phyloP scores from a whole-genome alignment of 2,113 vertebrate genomes.

The Pogonocichla stellata region DNA sequence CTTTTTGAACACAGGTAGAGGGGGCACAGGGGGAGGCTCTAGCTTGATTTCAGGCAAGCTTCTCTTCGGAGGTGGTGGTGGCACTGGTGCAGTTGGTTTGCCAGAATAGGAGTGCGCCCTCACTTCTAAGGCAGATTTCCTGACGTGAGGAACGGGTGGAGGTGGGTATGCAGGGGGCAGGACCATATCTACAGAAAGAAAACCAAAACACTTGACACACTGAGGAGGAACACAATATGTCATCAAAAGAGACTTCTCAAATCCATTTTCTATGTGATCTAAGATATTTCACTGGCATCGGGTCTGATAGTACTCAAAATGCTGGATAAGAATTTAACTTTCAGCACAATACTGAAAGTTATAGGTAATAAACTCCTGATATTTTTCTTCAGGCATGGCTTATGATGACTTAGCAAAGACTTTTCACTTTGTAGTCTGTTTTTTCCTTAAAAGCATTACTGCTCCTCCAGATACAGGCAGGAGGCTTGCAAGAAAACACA shows the following conservation, averaged over 20 bases:
- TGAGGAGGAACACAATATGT: neutral
- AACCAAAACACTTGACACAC: neutral
- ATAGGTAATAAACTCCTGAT: neutral
- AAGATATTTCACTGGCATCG: neutral
- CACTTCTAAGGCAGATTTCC: slow-evolving; percentile 25
- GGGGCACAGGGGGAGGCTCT: neutral
- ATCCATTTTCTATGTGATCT: neutral
- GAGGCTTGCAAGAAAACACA: neutral
- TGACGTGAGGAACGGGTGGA: slow-evolving; percentile 80
- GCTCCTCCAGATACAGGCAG: neutral
- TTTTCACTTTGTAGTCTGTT: neutral
- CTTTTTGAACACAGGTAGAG: slow-evolving; percentile 48
- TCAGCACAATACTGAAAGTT: neutral
- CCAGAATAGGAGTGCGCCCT: slow-evolving; percentile 61
- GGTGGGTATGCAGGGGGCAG: slow-evolving; percentile 89
- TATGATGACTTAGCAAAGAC: neutral
- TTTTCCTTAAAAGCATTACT: neutral
- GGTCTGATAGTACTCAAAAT: neutral
- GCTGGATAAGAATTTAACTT: neutral
- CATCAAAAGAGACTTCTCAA: neutral
- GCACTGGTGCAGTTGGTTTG: slow-evolving; percentile 42
- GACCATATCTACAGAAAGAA: slow-evolving; percentile 57
- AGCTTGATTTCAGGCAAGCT: slow-evolving; percentile 44
- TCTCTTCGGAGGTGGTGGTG: slow-evolving; percentile 71
- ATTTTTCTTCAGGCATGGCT: neutral